Percentiles rank a stretch among this genome's conserved stretches.
These are phyloP conservation scores for Iselma pallidipennis DNA, from an alignment of 2,888 invertebrate genomes.

Conservation along the genomic window DNA sequence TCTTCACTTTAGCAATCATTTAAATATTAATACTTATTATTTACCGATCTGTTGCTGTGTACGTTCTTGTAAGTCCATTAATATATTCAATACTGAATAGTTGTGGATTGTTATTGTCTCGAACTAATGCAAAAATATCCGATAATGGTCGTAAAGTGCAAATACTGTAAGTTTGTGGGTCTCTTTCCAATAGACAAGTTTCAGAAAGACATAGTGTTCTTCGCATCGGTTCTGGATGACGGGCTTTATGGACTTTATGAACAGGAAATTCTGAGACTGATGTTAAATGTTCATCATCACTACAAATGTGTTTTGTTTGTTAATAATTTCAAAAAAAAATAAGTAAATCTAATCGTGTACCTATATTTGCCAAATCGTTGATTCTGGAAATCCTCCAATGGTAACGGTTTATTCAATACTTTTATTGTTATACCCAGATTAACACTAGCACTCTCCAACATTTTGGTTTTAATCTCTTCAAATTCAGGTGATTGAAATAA, in stretches of 20 bases:
- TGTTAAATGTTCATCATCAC: slow-evolving; percentile 93
- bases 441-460: slow-evolving; percentile 79
- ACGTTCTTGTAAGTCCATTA: slow-evolving; percentile 85
- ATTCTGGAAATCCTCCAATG: slow-evolving; percentile 82
- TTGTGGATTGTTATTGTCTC: slow-evolving; percentile 90
- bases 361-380: slow-evolving; percentile 92
- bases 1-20: not conserved
- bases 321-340: not conserved
- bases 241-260: slow-evolving; percentile 82
- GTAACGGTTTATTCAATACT: slow-evolving; percentile 76
- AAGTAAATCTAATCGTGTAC: slow-evolving; percentile 57
- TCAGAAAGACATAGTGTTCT: slow-evolving; percentile 94
- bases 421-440: slow-evolving; percentile 84
- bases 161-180: slow-evolving; percentile 94
- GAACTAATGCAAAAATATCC: slow-evolving; percentile 88
- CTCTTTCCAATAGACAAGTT: slow-evolving; percentile 93
- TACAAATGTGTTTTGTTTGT: slow-evolving; percentile 53
- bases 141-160: slow-evolving; percentile 81
- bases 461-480: slow-evolving; percentile 84
- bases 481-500: slow-evolving; percentile 85
- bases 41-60: slow-evolving; percentile 89
- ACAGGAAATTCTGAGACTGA: slow-evolving; percentile 96
- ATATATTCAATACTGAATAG: slow-evolving; percentile 93
- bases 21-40: not conserved
- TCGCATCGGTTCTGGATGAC: slow-evolving; percentile 83